A percentile compares a stretch with the other conserved stretches of the same genome.
Evolutionary conservation across 2,797 vertebrate genomes (phyloP).

Genomic region (Pachyuromys duprasi): DNA sequence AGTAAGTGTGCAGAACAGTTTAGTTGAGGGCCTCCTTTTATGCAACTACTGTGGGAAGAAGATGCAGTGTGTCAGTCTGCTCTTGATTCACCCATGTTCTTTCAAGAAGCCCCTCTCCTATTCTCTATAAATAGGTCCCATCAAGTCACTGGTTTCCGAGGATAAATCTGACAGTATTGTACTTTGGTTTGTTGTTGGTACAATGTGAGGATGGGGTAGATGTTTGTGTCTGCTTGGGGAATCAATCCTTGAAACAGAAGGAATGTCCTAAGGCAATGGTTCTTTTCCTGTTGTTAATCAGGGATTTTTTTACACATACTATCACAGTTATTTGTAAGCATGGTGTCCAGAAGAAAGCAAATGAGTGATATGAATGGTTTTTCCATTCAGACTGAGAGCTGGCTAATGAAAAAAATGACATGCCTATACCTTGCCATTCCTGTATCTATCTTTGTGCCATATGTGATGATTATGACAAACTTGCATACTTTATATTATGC

Average conservation of each 20-base stretch:
- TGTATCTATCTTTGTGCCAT: not conserved
- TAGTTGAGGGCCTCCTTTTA: not conserved
- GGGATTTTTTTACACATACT: not conserved
- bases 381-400: not conserved
- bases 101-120: not conserved
- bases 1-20: not conserved
- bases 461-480: not conserved
- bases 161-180: not conserved
- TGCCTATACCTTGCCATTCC: not conserved
- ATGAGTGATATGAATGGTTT: too few relatives aligned
- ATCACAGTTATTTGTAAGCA: not conserved
- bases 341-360: not conserved
- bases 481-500: not conserved
- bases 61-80: fast-evolving
- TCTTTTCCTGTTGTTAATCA: not conserved
- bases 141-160: not conserved
- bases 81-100: not conserved
- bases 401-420: not conserved
- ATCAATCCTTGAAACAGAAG: not conserved
- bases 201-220: not conserved
- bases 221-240: not conserved
- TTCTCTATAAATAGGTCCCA: not conserved
- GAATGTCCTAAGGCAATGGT: not conserved
- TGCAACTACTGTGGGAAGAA: not conserved
- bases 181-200: not conserved